Conservation (phyloP, 2,113 vertebrate genomes). For the Melanocharis versteri region DNA sequence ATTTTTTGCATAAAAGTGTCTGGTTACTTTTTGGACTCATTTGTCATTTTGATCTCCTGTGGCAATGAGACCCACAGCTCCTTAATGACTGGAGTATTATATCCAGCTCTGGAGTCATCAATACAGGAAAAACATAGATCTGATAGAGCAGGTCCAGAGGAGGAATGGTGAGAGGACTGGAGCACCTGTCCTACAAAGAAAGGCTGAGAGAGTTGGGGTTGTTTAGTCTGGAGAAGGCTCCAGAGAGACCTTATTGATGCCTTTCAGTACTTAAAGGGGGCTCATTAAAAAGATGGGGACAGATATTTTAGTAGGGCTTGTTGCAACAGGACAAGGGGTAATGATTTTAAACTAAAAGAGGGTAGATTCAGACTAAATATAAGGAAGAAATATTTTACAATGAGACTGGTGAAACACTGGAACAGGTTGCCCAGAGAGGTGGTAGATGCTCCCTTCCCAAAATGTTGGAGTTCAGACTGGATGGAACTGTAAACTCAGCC, state of each 20-base stretch:
- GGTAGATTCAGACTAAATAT: not conserved
- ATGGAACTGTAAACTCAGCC: not conserved
- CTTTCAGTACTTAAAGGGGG: not conserved
- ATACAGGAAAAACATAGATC: not conserved
- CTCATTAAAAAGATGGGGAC: not conserved
- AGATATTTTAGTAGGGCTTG: not conserved
- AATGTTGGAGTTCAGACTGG: not conserved
- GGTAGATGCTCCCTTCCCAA: not conserved
- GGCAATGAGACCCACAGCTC: not conserved
- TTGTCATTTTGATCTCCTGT: not conserved
- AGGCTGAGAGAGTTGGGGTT: not conserved
- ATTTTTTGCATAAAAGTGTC: not conserved
- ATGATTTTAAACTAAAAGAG: not conserved
- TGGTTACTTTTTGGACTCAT: not conserved
- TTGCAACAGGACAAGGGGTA: not conserved
- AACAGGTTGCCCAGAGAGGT: not conserved
- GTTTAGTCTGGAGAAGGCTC: not conserved
- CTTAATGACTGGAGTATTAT: not conserved
- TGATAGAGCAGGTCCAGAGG: rapidly evolving
- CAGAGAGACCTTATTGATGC: rapidly evolving
- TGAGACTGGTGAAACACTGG: not conserved
- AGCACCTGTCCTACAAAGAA: not conserved
- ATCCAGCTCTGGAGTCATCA: not conserved
- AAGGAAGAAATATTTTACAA: not conserved
- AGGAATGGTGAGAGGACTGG: not conserved